Base-by-base conservation (phyloP, 1,140 invertebrate genomes). In the Spodoptera litura region DNA sequence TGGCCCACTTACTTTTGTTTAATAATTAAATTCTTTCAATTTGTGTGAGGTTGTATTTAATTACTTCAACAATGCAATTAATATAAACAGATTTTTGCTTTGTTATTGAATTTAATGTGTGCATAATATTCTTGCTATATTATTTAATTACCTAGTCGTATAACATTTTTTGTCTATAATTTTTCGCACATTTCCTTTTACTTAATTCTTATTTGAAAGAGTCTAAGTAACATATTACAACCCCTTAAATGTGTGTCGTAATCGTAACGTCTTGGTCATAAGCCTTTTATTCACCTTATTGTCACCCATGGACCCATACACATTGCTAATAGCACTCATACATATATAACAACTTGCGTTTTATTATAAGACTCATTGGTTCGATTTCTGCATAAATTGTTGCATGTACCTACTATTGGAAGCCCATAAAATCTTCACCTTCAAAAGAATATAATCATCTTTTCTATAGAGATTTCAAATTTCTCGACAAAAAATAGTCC, bases 331-430 rank as follows among this genome's bases (percentile, higher is more conserved):
- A n/a, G n/a, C n/a, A n/a, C n/a, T n/a, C n/a, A n/a, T n/a, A n/a
- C n/a, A n/a, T n/a, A n/a, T n/a, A n/a, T 71, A 71, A 55, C 66
- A 55, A 52, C 66, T 55, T 71, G 55, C 38, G 49, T 66, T 25
- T 70, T 71, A 55, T 52, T 13, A 6, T 44, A 51, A 4, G 13
- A 11, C 25, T 20, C 51, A 11, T 11, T 13, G 15, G 13, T 6
- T 13, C 11, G 25, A 68, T 44, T 44, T 68, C 64, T 68, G 3
- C 20, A 52, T 52, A 52, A 27, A 11, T 25, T 12, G 49, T 52
- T 68, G 44, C 64, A 12, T 31, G 31, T 31, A 31, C 0, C 2
- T 31, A n/a, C n/a, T n/a, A n/a, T 31, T 5, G 31, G 1, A 20
- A 20, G 20, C 1, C 0, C 31, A 4, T 31, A 31, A 31, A 31